These are phyloP conservation scores for Tenualosa ilisha DNA, from an alignment of 2,797 vertebrate genomes.

Conservation along the genomic window DNA sequence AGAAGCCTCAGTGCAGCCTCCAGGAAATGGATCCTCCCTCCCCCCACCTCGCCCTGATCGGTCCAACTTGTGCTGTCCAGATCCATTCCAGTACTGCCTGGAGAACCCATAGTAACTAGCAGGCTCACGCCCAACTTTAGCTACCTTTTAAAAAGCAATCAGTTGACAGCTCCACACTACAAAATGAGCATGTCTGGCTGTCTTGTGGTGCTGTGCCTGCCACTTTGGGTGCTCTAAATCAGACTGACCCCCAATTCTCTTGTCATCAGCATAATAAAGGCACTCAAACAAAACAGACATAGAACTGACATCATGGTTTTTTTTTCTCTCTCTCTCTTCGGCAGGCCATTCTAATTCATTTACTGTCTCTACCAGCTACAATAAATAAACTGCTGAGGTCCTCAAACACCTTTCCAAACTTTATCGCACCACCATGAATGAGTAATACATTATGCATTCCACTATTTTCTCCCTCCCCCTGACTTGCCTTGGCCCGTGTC, in stretches of 20 bases:
- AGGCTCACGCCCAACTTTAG: neutral
- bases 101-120: neutral
- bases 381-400: constrained; percentile 33
- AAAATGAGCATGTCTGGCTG: neutral
- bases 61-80: neutral
- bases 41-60: neutral
- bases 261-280: constrained; percentile 22
- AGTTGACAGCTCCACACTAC: neutral
- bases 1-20: neutral
- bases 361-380: constrained; percentile 51
- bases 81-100: neutral
- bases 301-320: constrained; percentile 57
- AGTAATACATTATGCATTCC: constrained; percentile 40
- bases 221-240: neutral
- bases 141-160: neutral
- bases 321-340: constrained; percentile 49
- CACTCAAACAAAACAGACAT: constrained; percentile 53
- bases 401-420: constrained; percentile 44
- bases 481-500: constrained; percentile 38
- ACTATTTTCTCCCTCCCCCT: constrained; percentile 25
- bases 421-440: constrained; percentile 38
- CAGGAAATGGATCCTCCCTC: neutral
- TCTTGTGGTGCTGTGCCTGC: neutral
- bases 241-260: constrained; percentile 13
- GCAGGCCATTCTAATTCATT: constrained; percentile 66